Conservation (phyloP, 2,113 vertebrate genomes). For the Macheiramphus alcinus region DNA sequence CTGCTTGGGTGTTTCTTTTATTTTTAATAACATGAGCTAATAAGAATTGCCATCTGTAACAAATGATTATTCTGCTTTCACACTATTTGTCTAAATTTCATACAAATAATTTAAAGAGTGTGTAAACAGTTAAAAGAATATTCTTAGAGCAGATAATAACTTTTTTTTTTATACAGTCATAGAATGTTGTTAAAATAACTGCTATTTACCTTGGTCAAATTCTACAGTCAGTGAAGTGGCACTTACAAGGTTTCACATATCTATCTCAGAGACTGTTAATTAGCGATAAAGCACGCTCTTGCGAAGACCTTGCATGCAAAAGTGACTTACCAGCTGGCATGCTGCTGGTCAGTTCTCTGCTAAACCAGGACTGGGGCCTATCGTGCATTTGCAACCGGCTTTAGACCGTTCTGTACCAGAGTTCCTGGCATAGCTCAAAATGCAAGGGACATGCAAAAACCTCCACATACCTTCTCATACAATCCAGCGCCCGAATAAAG, state of each 20-base stretch:
- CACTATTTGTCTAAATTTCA: not conserved
- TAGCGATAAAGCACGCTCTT: not conserved
- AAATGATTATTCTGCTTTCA: not conserved
- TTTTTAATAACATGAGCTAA: not conserved
- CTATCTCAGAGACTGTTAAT: not conserved
- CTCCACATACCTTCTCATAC: slow-evolving; percentile 89
- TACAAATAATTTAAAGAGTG: not conserved
- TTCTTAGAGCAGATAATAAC: not conserved
- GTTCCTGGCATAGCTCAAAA: not conserved
- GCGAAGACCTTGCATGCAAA: not conserved
- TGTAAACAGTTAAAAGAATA: not conserved
- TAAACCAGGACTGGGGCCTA: not conserved
- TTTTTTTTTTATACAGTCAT: not conserved
- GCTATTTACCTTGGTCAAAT: not conserved
- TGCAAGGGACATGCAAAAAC: not conserved
- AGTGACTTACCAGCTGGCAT: not conserved
- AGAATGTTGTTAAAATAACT: not conserved
- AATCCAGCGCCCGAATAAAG: slow-evolving; percentile 91
- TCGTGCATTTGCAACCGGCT: rapidly evolving
- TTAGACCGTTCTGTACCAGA: rapidly evolving
- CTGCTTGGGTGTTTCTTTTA: not conserved
- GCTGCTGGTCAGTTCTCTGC: not conserved
- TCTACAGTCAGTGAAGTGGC: too few species aligned
- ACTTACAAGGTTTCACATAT: not conserved
- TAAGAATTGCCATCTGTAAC: not conserved